Base-by-base conservation (phyloP, 2,113 vertebrate species). In the Electrona antarctica region DNA sequence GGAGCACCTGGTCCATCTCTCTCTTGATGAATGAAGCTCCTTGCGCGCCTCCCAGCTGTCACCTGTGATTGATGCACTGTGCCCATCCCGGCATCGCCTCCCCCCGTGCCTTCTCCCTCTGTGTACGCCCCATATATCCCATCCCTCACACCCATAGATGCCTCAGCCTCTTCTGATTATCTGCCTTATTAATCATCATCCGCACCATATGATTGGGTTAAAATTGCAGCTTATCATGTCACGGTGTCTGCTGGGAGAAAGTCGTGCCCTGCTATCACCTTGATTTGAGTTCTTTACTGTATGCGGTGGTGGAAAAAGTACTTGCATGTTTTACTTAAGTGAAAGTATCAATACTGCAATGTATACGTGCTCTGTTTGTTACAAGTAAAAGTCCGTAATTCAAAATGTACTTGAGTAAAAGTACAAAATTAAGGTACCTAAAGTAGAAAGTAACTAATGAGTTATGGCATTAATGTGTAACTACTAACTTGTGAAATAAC, bases 1-100 rank as follows among this genome's bases (percentile, higher is more conserved):
- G 66, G 67, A 81, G 72, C 79, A 52, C 70, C 77, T 41, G 33
- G 33, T 41, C 33, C 56, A 67, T 74, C 85, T 60, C 58, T 70
- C 60, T 82, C 56, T 49, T 57, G 66, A 80, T 86, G 78, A 81
- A 86, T 85, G 76, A 70, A 80, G 81, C 83, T 77, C 64, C 57
- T 57, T 62, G 67, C 46, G 14, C 80, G 80, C 76, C 69, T 90
- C 88, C 66, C 67, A 77, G 75, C 85, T 91, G 88, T 92, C 87
- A 90, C 9, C 28, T 12, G 52, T 92, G 91, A 93, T 91, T 90
- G 90, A 92, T 92, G 83, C 62, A 87, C 76, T 90, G 69, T 60
- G 73, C 47, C 54, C 79, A 62, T 82, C 80, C 82, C 82, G 80
- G 71, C 67, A 61, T 71, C 82, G 67, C 59, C 70, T 14, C 12